These are phyloP conservation scores for Pimpla rufipes DNA, from an alignment of 2,888 invertebrate genomes.

Conservation along the genomic window DNA sequence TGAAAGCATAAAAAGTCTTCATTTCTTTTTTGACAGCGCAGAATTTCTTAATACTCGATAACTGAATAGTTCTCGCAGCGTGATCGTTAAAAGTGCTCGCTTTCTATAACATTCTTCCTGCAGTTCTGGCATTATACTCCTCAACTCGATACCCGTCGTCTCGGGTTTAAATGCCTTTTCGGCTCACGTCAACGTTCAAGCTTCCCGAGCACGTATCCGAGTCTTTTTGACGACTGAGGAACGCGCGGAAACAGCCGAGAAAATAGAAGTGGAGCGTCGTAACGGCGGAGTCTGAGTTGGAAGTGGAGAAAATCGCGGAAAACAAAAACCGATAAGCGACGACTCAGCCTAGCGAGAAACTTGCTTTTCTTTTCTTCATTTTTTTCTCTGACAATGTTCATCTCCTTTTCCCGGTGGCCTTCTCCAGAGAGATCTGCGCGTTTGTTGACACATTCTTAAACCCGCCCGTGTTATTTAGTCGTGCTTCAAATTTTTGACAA, in stretches of 20 bases:
- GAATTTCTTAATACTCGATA: background rate
- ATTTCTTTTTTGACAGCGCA: too few species aligned
- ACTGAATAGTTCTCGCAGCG: background rate
- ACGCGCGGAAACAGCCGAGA: background rate
- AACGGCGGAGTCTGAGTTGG: conserved; percentile 39
- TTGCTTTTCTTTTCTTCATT: conserved; percentile 24
- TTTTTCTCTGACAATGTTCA: conserved; percentile 25
- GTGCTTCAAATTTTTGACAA: conserved; percentile 9
- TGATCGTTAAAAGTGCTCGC: background rate
- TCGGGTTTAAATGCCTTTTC: conserved; percentile 73
- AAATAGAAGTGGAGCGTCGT: conserved; percentile 22
- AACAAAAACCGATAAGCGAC: conserved; percentile 39
- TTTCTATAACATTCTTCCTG: background rate
- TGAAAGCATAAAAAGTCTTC: too few species aligned
- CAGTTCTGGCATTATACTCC: background rate
- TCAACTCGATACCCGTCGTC: background rate
- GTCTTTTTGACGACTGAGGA: conserved; percentile 15
- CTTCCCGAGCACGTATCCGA: conserved; percentile 54
- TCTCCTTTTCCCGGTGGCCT: background rate
- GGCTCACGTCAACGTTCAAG: conserved; percentile 60
- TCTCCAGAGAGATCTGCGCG: background rate
- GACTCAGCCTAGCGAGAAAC: conserved; percentile 44
- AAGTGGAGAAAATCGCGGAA: conserved; percentile 48
- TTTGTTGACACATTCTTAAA: background rate
- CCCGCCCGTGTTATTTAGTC: background rate